Conservation (phyloP, 2,888 invertebrate genomes). For the Chymomyza fuscimana region DNA sequence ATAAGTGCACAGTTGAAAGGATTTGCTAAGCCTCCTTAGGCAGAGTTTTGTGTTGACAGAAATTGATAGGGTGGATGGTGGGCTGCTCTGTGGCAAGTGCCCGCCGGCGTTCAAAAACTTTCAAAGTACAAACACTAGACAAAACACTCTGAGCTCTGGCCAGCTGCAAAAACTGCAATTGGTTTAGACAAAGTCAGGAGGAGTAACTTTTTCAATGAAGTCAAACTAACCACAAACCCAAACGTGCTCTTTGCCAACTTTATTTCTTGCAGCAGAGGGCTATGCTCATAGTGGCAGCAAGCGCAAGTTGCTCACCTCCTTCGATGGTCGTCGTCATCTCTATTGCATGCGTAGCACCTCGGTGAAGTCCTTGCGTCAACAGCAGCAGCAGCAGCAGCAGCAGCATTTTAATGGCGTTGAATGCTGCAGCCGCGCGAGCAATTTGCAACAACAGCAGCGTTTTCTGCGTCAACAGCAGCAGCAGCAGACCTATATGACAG, state of each 20-base stretch:
- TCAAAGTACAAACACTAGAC: too few relatives aligned
- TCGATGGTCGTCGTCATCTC: conserved; percentile 65
- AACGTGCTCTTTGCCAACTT: not conserved
- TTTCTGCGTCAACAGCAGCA: conserved; percentile 39
- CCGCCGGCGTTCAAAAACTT: too few relatives aligned
- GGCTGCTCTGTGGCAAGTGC: not conserved
- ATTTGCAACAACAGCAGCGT: conserved; percentile 32
- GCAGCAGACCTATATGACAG: conserved; percentile 47
- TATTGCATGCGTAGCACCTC: conserved; percentile 70
- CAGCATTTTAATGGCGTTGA: conserved; percentile 29
- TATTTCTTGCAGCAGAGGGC: conserved; percentile 43
- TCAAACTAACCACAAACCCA: too few relatives aligned
- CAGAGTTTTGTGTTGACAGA: not conserved
- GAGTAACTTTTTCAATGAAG: too few relatives aligned
- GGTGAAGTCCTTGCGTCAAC: conserved; percentile 64
- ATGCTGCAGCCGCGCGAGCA: conserved; percentile 43
- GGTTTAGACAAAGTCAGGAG: too few relatives aligned
- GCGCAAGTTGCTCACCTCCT: conserved; percentile 50
- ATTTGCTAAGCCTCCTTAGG: not conserved
- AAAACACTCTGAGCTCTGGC: too few relatives aligned
- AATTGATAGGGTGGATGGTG: too few relatives aligned
- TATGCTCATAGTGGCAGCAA: conserved; percentile 56
- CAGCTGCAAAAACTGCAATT: too few relatives aligned
- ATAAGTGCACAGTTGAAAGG: not conserved
- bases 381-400: conserved; percentile 33